phyloP scores from a whole-genome alignment of 2,113 vertebrate species.

The Apodemus sylvaticus region DNA sequence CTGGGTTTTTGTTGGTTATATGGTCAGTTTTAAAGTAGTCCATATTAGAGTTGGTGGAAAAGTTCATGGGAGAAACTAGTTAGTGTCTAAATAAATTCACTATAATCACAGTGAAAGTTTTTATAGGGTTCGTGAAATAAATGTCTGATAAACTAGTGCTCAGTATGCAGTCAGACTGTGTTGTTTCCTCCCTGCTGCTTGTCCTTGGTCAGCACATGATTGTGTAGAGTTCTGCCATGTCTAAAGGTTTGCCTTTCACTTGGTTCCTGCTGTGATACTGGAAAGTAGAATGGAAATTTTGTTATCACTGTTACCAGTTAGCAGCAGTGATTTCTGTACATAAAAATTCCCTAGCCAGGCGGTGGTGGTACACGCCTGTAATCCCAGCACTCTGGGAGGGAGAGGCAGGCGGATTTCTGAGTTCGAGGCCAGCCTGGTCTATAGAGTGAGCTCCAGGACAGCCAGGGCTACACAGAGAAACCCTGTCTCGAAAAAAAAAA shows the following conservation, averaged over 20 bases:
- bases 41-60: not conserved
- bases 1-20: constrained; percentile 50
- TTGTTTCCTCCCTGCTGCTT: not conserved
- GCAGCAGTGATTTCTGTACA: not conserved
- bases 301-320: not conserved
- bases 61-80: not conserved
- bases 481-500: too few species aligned
- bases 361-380: too few species aligned
- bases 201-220: not conserved
- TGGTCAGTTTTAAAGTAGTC: constrained; percentile 37
- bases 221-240: not conserved
- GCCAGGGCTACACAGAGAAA: too few species aligned
- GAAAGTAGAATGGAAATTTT: not conserved
- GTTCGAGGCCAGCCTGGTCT: too few species aligned
- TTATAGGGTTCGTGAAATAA: constrained; percentile 33
- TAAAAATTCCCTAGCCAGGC: too few species aligned
- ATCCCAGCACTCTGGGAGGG: too few species aligned
- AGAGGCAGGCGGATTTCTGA: too few species aligned
- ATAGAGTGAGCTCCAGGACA: too few species aligned
- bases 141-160: not conserved
- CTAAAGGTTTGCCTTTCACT: constrained; percentile 5
- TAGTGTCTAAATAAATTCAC: not conserved
- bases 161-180: not conserved
- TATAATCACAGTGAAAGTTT: constrained; percentile 14
- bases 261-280: not conserved